Base-by-base conservation (phyloP, 2,797 vertebrate species). In the Simalia tracyae region DNA sequence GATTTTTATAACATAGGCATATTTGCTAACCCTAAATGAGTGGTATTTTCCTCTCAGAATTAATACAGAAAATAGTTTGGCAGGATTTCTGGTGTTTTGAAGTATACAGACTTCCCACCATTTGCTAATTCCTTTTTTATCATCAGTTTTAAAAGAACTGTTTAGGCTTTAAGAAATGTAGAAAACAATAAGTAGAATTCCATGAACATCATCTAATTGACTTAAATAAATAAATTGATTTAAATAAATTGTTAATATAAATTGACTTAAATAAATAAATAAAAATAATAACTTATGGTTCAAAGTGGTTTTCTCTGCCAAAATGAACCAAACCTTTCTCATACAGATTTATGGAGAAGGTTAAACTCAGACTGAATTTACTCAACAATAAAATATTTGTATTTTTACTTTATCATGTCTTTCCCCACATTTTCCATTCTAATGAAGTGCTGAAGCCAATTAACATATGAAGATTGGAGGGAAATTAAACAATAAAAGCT, bases 21-120 rank as follows among this genome's bases (percentile, higher is more conserved):
- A 94, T 94, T 96, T 96, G 50, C 66, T 93, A 95, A 19, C 56
- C 56, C 24, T 72, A 84, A 93, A 93, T 87, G 59, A 92, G 93
- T 92, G 87, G 0, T 24, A 26, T 4, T 94, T 87, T 86, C 76
- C 15, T 24, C 88, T 94, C 61, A 91, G 90, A 46, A 94, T 36
- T 89, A 63, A 86, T 63, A 60, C 3, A 14, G 28, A 22, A 36
- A 86, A 5, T 68, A 63, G 91, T 81, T 93, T 94, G 61, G 46
- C n/a, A 93, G 17, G 15, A 46, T 91, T 92, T 92, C 2, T 93
- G 31, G 0, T 0, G 2, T 5, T 5, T 6, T 88, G 19, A 94
- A 63, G 10, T 92, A 91, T 94, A 63, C n/a, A 68, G 31, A 61
- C 86, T 94, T 95, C 94, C 88, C 94, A 90, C 86, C 6, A 92